Base-by-base conservation (phyloP, 2,888 invertebrate genomes). In the Lypha dubia region DNA sequence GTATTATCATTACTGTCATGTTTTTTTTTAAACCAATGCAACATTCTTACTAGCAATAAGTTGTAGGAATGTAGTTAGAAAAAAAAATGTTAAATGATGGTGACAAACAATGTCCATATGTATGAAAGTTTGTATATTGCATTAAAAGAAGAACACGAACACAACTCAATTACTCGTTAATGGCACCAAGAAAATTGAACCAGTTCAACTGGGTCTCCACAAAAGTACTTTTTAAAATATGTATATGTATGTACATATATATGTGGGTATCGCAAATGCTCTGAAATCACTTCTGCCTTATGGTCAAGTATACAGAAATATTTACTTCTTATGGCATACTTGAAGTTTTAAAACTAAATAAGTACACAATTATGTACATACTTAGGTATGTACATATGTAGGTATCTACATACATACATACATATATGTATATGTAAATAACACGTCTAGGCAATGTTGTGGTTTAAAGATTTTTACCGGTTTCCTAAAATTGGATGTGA, bases 171-270 rank as follows among this genome's bases (percentile, higher is more conserved):
- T n/a, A 56, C 17, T 49, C 8, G 51, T 60, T n/a, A 70, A 77
- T 68, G 17, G 32, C 44, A 62, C n/a, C 49, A 71, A 67, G n/a
- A n/a, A n/a, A n/a, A n/a, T 56, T 46, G 44, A 84, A 84, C 76
- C 80, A 79, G 79, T 80, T 76, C 38, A 71, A 80, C 79, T 75
- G 79, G 75, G 46, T 79, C 41, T 58, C 41, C 20, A 15, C 11
- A 62, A 49, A 32, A 13, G n/a, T 41, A 6, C n/a, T 28, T 38
- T 22, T 49, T n/a, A n/a, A n/a, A n/a, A n/a, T n/a, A n/a, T n/a
- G n/a, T n/a, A n/a, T n/a, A n/a, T n/a, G n/a, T n/a, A n/a, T n/a
- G n/a, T n/a, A n/a, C n/a, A n/a, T n/a, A n/a, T n/a, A n/a, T n/a
- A n/a, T n/a, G n/a, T n/a, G n/a, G n/a, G n/a, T n/a, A n/a, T n/a